phyloP scores from a whole-genome alignment of 2,888 invertebrate species.

The Schizotus pectinicornis region DNA sequence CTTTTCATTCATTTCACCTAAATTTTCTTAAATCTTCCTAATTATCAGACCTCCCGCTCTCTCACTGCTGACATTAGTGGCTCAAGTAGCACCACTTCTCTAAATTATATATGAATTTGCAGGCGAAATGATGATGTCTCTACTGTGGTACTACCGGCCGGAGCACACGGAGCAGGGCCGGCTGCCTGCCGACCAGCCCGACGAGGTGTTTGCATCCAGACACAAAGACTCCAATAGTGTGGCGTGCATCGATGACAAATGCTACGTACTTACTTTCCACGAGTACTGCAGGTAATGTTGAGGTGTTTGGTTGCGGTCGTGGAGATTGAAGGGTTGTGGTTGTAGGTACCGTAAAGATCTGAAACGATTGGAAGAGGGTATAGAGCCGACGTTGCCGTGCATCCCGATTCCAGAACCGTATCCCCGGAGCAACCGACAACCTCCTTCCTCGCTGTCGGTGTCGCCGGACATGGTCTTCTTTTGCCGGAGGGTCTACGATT shows the following conservation, averaged over 20 bases:
- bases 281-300: conserved; percentile 90
- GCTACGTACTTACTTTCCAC: conserved; percentile 94
- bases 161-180: conserved; percentile 95
- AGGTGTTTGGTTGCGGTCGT: background rate
- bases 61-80: conserved; percentile 6
- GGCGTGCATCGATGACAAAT: conserved; percentile 97
- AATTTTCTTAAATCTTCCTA: too few relatives aligned
- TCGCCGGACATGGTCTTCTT: conserved; percentile 89
- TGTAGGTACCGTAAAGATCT: conserved; percentile 84
- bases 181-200: conserved; percentile 77
- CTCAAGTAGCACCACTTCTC: background rate
- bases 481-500: conserved; percentile 94
- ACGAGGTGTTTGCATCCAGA: conserved; percentile 94
- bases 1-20: too few relatives aligned
- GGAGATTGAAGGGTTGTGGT: conserved; percentile 15
- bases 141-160: conserved; percentile 97
- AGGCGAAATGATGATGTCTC: conserved; percentile 98
- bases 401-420: conserved; percentile 74
- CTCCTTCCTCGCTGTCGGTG: conserved; percentile 69
- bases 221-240: conserved; percentile 96
- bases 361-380: conserved; percentile 78
- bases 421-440: conserved; percentile 64
- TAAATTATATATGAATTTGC: conserved; percentile 40
- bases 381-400: conserved; percentile 72
- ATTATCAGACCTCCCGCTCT: conserved; percentile 14